Percentiles rank a stretch among this genome's conserved stretches.
Conservation (phyloP, 2,888 invertebrate genomes). For the Chloroclysta siterata region DNA sequence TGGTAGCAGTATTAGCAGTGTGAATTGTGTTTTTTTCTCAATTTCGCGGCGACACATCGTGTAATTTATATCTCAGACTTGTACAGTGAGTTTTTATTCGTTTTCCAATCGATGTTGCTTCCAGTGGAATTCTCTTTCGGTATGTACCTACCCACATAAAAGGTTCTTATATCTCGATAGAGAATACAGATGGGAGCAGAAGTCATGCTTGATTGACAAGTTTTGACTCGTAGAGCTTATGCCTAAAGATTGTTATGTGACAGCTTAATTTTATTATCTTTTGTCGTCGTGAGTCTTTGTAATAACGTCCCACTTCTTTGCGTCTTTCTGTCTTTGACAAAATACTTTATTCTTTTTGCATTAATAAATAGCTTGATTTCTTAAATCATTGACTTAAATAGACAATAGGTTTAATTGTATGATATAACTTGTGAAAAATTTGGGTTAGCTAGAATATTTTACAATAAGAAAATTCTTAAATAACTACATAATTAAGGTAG, state of each 20-base stretch:
- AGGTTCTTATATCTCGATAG: slow-evolving; percentile 34
- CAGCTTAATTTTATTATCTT: background rate
- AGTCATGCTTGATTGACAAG: background rate
- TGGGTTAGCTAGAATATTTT: too few species aligned
- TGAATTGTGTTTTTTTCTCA: slow-evolving; percentile 47
- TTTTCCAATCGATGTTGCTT: slow-evolving; percentile 15
- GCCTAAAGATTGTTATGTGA: slow-evolving; percentile 16
- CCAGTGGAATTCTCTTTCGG: slow-evolving; percentile 11
- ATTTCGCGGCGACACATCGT: slow-evolving; percentile 40
- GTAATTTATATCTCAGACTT: slow-evolving; percentile 42
- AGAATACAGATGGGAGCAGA: slow-evolving; percentile 19
- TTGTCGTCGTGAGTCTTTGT: too few species aligned
- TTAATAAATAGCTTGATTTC: too few species aligned
- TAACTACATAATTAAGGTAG: background rate
- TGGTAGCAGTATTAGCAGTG: slow-evolving; percentile 46
- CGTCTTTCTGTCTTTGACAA: too few species aligned
- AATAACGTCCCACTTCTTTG: too few species aligned
- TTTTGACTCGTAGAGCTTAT: background rate
- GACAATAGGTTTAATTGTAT: too few species aligned
- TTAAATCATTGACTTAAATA: too few species aligned
- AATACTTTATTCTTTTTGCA: too few species aligned
- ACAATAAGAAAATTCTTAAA: too few species aligned
- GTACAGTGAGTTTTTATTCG: slow-evolving; percentile 42
- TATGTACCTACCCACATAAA: background rate
- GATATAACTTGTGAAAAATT: too few species aligned